These are phyloP conservation scores for Caenorhabditis auriculariae DNA, from an alignment of 2,888 invertebrate genomes.

Conservation along the genomic window DNA sequence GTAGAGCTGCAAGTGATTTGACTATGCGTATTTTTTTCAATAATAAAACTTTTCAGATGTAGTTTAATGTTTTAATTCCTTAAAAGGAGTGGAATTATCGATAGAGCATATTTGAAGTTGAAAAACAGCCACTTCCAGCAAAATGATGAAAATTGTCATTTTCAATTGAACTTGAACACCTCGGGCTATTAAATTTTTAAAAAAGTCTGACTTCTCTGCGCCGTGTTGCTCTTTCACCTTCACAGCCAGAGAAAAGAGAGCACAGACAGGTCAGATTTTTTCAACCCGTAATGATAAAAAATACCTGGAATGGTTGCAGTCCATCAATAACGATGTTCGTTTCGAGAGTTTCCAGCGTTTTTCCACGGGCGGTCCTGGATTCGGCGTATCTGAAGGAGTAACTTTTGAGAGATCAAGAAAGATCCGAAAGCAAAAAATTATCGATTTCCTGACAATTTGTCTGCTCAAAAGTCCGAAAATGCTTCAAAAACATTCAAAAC, in stretches of 20 bases:
- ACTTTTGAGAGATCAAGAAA: neutral
- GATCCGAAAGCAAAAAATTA: neutral
- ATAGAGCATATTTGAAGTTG: no score
- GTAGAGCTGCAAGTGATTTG: constrained; percentile 50
- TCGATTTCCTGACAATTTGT: neutral
- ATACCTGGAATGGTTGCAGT: constrained; percentile 41
- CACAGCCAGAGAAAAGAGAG: neutral
- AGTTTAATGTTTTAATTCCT: no score
- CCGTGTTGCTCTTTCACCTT: no score
- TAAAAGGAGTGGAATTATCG: no score
- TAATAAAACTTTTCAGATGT: no score
- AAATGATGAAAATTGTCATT: no score
- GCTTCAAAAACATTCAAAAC: neutral
- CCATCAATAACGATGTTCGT: constrained; percentile 30
- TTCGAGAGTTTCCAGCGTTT: constrained; percentile 27
- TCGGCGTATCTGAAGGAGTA: constrained; percentile 35
- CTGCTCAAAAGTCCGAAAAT: neutral
- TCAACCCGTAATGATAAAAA: neutral
- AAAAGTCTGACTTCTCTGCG: no score
- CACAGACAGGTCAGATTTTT: no score
- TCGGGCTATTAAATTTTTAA: no score
- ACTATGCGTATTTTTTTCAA: no score
- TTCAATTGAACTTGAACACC: no score
- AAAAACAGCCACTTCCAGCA: no score
- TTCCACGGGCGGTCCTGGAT: constrained; percentile 23